Evolutionary conservation across 2,113 vertebrate genomes (phyloP), one percentile per base, ranked within the genome.

Genomic region (Eleginops maclovinus): DNA sequence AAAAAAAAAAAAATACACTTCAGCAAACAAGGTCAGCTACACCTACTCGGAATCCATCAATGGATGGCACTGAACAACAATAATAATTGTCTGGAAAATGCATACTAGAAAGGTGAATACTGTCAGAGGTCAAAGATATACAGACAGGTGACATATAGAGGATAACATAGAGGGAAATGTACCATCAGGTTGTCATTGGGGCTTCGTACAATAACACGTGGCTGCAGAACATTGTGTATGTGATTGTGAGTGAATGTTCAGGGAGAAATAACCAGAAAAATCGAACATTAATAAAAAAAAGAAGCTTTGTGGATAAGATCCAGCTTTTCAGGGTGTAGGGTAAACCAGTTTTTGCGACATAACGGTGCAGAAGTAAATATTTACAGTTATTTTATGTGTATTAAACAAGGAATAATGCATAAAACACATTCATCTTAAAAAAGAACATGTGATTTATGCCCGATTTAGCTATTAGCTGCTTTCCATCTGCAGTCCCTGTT

Each of bases 31-130:
- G 50, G 54, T 56, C 61, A 75, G 40, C 3, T 2, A 3, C 16
- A 58, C 21, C 26, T 59, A 40, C 63, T 49, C 19, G 41, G 51
- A 22, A 11, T 74, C 11, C 24, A 53, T 73, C 36, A 46, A 55
- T 17, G 5, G n/a, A 44, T 22, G 49, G 24, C 13, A 4, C 41
- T n/a, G 62, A 49, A 68, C 6, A 0, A 43, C 4, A 36, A 36
- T 21, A 14, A 31, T 9, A 3, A 9, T 24, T 10, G 19, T 66
- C 11, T 44, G 36, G 4, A 51, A 24, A 17, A 64, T 9, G 43
- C 64, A 10, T n/a, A 28, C 11, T 4, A 13, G 9, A 36, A 19
- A 17, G 14, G 31, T 8, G 31, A 16, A 43, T 6, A 9, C n/a
- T 16, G 16, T 13, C 41, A 54, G 49, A 54, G 16, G 24, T 21